Base-by-base conservation (phyloP, 2,888 invertebrate species). In the Luperina testacea region DNA sequence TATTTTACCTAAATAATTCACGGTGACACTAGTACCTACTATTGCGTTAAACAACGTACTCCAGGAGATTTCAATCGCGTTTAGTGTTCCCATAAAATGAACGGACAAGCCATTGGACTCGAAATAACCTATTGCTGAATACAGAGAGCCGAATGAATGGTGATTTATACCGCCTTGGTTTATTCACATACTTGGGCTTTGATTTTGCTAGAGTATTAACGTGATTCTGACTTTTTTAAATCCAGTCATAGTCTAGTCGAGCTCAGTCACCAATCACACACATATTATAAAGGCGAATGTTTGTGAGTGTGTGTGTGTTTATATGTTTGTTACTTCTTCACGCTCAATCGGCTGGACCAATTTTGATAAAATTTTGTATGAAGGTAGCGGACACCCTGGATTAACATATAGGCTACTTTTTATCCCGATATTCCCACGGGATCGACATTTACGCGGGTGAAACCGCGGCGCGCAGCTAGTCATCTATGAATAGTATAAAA, bases 31-130 rank as follows among this genome's bases (percentile, higher is more conserved):
- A 42, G 74, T 68, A 64, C 24, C 11, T 38, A 79, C 71, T 63
- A 77, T 74, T 78, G 63, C 78, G 64, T 67, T 73, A 72, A 65
- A 77, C 75, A 82, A 63, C 65, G 78, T 74, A 75, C 53, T 84
- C 64, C 67, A 72, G 57, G 32, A 80, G 81, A 85, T 82, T 81
- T 84, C 79, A 78, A 76, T 81, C 69, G 69, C 65, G 48, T 84
- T 83, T 83, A 88, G 61, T 86, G 71, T 83, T 72, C 64, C 78
- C 81, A 84, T 88, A 80, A 86, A 88, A 85, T 80, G 67, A 80
- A 76, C 80, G 81, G 81, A 88, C 89, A 87, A 77, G 76, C 75
- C 73, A 87, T 85, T 81, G 69, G 77, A 81, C 68, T 84, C 67
- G 63, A 80, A 81, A 79, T 84, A 84, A 76, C 74, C 74, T 79